A percentile compares a stretch with the other conserved stretches of the same genome.
phyloP scores from a whole-genome alignment of 2,888 invertebrate genomes.

The Horisme vitalbata region DNA sequence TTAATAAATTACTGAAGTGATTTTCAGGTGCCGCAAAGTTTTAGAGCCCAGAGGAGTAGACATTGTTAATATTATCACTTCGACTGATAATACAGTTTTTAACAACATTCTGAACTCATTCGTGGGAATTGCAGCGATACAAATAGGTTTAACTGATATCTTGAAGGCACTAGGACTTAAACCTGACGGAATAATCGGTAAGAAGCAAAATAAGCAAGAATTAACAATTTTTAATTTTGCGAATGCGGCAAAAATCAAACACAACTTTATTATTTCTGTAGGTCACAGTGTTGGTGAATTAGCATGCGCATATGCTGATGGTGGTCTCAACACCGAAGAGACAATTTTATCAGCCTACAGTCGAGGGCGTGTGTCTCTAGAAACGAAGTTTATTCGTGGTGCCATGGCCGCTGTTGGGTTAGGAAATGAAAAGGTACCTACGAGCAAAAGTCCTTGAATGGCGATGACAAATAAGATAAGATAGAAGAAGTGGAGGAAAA shows the following conservation, averaged over 20 bases:
- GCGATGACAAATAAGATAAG: no score
- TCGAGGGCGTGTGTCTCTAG: slow-evolving; percentile 86
- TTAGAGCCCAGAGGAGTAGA: slow-evolving; percentile 85
- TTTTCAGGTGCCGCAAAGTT: slow-evolving; percentile 74
- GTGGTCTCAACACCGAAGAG: slow-evolving; percentile 90
- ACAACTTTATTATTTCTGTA: slow-evolving; percentile 16
- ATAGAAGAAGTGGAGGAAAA: no score
- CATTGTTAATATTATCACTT: slow-evolving; percentile 85
- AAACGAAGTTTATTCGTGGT: slow-evolving; percentile 84
- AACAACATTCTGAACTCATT: slow-evolving; percentile 78
- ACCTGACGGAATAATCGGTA: slow-evolving; percentile 90
- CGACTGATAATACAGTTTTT: slow-evolving; percentile 77
- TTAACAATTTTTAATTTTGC: no score
- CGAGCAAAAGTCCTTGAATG: no score
- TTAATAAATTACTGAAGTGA: no score
- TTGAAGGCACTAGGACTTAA: slow-evolving; percentile 80
- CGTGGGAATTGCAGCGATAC: slow-evolving; percentile 88
- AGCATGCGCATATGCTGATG: slow-evolving; percentile 95
- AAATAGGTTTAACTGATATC: slow-evolving; percentile 81
- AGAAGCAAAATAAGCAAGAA: slow-evolving; percentile 48
- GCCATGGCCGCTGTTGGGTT: slow-evolving; percentile 93
- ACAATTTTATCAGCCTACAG: slow-evolving; percentile 91
- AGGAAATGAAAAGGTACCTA: slow-evolving; percentile 74
- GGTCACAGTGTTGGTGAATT: slow-evolving; percentile 89
- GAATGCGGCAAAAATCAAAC: no score